phyloP scores from a whole-genome alignment of 1,140 invertebrate genomes.

The Hormaphis cornu region DNA sequence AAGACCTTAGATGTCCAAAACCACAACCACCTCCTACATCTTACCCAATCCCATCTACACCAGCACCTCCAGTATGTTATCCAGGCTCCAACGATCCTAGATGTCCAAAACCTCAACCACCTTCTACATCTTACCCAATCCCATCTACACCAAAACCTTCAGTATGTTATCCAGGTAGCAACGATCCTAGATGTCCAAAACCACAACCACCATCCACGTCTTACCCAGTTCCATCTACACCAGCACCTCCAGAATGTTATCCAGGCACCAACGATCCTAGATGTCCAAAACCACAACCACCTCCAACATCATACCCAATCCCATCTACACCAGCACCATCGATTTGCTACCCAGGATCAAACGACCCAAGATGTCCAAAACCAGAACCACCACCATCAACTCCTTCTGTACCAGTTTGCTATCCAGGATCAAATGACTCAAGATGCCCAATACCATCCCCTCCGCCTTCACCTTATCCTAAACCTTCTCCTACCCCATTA shows the following conservation, averaged over 20 bases:
- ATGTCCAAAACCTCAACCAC: slow-evolving; percentile 38
- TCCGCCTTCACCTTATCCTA: no score
- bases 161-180: slow-evolving; percentile 39
- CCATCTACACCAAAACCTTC: slow-evolving; percentile 37
- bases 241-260: slow-evolving; percentile 37
- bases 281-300: slow-evolving; percentile 40
- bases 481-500: slow-evolving; percentile 26
- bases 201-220: slow-evolving; percentile 34
- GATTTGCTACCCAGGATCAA: slow-evolving; percentile 36
- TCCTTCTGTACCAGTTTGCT: slow-evolving; percentile 33
- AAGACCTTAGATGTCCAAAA: slow-evolving; percentile 44
- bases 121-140: slow-evolving; percentile 36
- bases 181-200: slow-evolving; percentile 42
- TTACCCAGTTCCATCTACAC: slow-evolving; percentile 9
- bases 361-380: slow-evolving; percentile 43
- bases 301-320: slow-evolving; percentile 31
- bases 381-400: slow-evolving; percentile 36
- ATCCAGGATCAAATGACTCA: slow-evolving; percentile 42
- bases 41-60: slow-evolving; percentile 32
- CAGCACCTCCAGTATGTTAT: slow-evolving; percentile 37
- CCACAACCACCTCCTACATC: slow-evolving; percentile 41
- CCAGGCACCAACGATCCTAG: slow-evolving; percentile 42
- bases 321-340: slow-evolving; percentile 32
- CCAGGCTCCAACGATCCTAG: slow-evolving; percentile 41
- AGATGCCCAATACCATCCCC: slow-evolving; percentile 39